phyloP scores from a whole-genome alignment of 1,140 invertebrate genomes.

The Brachionus rubens region DNA sequence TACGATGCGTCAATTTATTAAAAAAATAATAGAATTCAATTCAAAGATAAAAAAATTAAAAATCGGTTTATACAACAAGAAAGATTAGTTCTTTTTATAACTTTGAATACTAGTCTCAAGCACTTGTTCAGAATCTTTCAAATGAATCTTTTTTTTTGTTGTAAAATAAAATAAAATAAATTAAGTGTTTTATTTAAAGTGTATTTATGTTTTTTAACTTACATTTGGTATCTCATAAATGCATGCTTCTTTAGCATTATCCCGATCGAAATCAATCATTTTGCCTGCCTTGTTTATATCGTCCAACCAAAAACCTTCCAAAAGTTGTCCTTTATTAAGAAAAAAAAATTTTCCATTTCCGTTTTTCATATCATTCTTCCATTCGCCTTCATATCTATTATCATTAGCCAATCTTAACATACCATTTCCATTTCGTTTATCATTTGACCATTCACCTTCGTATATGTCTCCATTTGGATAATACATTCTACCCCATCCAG shows the following conservation, averaged over 20 bases:
- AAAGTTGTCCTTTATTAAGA: conserved; percentile 58
- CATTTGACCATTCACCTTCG: conserved; percentile 62
- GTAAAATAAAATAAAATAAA: conserved; percentile 48
- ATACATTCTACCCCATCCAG: conserved; percentile 62
- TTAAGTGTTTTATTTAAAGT: background rate
- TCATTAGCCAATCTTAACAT: conserved; percentile 60
- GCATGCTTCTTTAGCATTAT: conserved; percentile 57
- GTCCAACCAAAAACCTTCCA: conserved; percentile 61
- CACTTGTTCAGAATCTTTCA: conserved; percentile 52
- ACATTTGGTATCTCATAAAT: conserved; percentile 59
- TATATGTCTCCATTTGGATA: conserved; percentile 60
- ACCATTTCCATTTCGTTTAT: conserved; percentile 59
- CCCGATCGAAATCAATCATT: conserved; percentile 59
- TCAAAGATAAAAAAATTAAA: no score
- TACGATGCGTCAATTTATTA: no score
- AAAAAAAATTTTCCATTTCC: conserved; percentile 61
- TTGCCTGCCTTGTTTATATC: conserved; percentile 59
- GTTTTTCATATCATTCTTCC: conserved; percentile 60
- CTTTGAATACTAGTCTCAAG: conserved; percentile 53
- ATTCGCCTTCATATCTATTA: conserved; percentile 60
- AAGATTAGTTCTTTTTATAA: conserved; percentile 53
- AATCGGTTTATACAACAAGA: no score
- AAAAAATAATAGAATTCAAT: no score
- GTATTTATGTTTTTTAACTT: conserved; percentile 42
- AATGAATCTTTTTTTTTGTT: conserved; percentile 56